phyloP scores from a whole-genome alignment of 2,113 vertebrate species.

The Epinephelus fuscoguttatus region DNA sequence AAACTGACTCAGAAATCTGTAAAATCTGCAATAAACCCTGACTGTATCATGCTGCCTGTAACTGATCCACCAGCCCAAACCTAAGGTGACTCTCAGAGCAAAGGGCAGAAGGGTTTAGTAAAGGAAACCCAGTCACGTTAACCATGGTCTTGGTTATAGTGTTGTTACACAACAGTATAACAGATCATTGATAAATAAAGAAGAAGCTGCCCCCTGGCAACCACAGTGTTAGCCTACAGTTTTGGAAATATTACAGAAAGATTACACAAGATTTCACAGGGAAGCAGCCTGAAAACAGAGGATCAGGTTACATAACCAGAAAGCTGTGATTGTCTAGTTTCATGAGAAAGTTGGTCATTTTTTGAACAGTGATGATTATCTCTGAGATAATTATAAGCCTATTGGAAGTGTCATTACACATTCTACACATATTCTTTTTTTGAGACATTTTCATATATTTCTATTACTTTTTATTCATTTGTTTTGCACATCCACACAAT shows the following conservation, averaged over 20 bases:
- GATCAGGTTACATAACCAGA: slow-evolving; percentile 20
- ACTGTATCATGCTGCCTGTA: neutral
- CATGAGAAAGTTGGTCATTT: slow-evolving; percentile 12
- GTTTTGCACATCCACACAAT: neutral
- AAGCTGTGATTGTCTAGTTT: slow-evolving; percentile 3
- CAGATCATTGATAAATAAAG: slow-evolving; percentile 26
- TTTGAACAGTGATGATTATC: neutral
- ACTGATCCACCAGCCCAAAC: neutral
- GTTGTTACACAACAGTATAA: neutral
- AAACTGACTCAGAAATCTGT: neutral
- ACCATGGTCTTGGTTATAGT: neutral
- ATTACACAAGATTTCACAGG: slow-evolving; percentile 33
- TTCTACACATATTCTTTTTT: neutral
- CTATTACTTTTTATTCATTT: neutral
- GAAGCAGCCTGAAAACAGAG: slow-evolving; percentile 28
- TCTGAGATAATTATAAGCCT: neutral
- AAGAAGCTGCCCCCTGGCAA: slow-evolving; percentile 7
- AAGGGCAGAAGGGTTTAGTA: neutral
- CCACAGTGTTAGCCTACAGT: neutral
- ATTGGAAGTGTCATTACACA: neutral
- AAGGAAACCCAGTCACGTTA: neutral
- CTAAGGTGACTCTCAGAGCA: neutral
- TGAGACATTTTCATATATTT: neutral
- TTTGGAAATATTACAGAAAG: slow-evolving; percentile 38
- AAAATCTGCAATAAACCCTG: neutral